Evolutionary conservation across 2,113 vertebrate genomes (phyloP).

Genomic region (Arvicanthis niloticus): DNA sequence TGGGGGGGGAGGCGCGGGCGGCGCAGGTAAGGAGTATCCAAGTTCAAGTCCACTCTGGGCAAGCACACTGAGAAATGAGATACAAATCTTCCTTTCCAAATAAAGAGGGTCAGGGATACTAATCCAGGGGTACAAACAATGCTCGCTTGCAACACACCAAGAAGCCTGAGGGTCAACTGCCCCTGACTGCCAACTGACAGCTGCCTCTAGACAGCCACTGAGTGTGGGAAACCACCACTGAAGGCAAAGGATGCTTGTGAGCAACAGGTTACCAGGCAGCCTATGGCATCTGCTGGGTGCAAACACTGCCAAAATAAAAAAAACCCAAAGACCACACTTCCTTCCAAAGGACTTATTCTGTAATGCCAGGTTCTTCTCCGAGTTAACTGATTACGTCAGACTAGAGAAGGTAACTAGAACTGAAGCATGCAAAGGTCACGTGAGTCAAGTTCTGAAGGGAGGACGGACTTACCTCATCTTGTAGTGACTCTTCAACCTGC

Average conservation of each 20-base stretch:
- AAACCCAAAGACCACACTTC: not conserved
- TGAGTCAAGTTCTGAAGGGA: not conserved
- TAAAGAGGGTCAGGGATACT: too few relatives aligned
- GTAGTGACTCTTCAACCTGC: slow-evolving; percentile 97
- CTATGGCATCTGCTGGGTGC: not conserved
- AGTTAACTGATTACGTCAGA: not conserved
- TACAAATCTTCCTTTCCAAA: not conserved
- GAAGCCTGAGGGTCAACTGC: not conserved
- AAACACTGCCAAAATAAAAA: too few relatives aligned
- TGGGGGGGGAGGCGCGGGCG: too few relatives aligned
- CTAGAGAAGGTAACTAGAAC: not conserved
- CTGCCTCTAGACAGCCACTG: not conserved
- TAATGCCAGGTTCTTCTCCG: not conserved
- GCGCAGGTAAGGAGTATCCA: not conserved
- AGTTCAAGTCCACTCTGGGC: not conserved
- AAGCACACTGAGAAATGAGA: not conserved
- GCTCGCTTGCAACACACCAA: not conserved
- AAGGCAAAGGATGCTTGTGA: not conserved
- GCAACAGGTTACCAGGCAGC: not conserved
- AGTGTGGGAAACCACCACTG: not conserved
- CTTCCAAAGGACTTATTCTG: not conserved
- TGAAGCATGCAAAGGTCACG: not conserved
- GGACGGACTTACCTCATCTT: slow-evolving; percentile 93
- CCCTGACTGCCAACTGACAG: not conserved
- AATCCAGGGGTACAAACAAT: not conserved